These are phyloP conservation scores for Orchestia grillus DNA, from an alignment of 1,140 invertebrate species.

Conservation along the genomic window DNA sequence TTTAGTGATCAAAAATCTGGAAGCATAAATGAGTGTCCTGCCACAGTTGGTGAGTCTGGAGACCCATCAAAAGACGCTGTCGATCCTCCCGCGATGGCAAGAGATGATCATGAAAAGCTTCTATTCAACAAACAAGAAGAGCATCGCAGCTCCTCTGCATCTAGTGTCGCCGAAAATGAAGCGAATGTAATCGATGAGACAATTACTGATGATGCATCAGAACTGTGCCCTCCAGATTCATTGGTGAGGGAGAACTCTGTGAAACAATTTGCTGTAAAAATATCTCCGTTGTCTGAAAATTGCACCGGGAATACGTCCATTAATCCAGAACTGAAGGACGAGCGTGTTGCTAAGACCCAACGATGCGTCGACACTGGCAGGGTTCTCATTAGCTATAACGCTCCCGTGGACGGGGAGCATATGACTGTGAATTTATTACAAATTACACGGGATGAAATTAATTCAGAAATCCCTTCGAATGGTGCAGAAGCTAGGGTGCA, in stretches of 20 bases:
- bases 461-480: background rate
- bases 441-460: background rate
- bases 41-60: background rate
- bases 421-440: constrained; percentile 5
- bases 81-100: background rate
- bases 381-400: constrained; percentile 10
- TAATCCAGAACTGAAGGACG: background rate
- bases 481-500: background rate
- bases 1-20: background rate
- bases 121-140: background rate
- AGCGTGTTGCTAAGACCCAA: background rate
- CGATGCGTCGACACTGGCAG: constrained; percentile 12
- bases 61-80: background rate
- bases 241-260: background rate
- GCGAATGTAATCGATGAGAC: background rate
- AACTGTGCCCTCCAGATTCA: background rate
- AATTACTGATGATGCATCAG: background rate
- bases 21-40: background rate
- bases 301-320: background rate
- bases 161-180: background rate
- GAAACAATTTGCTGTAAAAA: constrained; percentile 26
- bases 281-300: background rate
- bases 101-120: background rate
- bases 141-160: background rate
- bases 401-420: constrained; percentile 6